Conservation (phyloP, 2,113 vertebrate genomes). For the Chlorocebus sabaeus region DNA sequence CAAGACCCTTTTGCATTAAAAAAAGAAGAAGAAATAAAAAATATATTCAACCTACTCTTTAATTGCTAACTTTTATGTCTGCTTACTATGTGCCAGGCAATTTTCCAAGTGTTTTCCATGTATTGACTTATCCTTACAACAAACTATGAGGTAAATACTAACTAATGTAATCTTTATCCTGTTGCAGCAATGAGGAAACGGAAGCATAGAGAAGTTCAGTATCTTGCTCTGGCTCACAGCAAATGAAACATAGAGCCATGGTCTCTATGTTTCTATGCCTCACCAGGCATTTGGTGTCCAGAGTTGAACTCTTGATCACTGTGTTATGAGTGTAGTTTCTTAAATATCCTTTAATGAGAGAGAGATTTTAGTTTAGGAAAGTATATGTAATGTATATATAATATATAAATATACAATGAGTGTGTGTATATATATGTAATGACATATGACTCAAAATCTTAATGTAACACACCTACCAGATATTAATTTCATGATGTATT, state of each 20-base stretch:
- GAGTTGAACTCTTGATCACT: background rate
- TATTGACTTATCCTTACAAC: background rate
- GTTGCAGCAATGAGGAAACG: background rate
- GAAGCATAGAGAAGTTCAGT: background rate
- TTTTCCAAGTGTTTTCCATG: background rate
- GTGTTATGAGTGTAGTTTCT: background rate
- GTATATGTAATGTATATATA: background rate
- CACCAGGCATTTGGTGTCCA: background rate
- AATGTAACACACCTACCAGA: background rate
- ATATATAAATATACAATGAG: too few species aligned
- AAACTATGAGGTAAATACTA: background rate
- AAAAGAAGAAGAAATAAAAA: background rate
- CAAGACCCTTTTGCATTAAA: too few species aligned
- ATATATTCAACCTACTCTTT: background rate
- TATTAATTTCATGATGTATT: background rate
- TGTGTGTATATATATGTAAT: background rate
- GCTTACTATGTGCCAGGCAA: background rate
- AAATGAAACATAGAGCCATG: background rate
- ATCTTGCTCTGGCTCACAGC: background rate
- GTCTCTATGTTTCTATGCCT: background rate
- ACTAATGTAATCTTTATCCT: background rate
- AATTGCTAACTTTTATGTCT: background rate
- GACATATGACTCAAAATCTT: background rate
- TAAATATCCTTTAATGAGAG: background rate
- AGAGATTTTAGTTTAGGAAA: background rate